A percentile compares a stretch with the other conserved stretches of the same genome.
These are phyloP conservation scores for Brachypterus glaber DNA, from an alignment of 2,888 invertebrate genomes.

Conservation along the genomic window DNA sequence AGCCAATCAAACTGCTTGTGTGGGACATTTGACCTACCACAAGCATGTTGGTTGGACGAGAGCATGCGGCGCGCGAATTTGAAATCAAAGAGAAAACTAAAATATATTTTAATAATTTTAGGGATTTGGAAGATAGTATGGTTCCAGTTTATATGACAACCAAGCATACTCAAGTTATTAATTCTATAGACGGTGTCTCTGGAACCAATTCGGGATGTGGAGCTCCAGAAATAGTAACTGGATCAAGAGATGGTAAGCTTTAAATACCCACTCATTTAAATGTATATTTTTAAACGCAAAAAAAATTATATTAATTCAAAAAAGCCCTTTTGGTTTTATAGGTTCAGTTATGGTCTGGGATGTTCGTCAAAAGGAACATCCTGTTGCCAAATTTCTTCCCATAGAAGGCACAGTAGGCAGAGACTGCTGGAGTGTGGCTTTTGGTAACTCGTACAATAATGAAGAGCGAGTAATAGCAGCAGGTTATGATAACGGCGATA, in stretches of 20 bases:
- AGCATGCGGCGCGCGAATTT: too few species aligned
- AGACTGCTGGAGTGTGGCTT: conserved; percentile 91
- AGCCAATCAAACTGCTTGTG: too few species aligned
- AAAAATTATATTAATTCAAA: too few species aligned
- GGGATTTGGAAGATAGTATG: conserved; percentile 69
- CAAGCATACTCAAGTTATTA: conserved; percentile 78
- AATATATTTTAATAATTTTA: too few species aligned
- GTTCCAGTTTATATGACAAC: conserved; percentile 68
- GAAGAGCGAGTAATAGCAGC: conserved; percentile 79
- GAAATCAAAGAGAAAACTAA: too few species aligned
- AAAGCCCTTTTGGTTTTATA: conserved; percentile 35
- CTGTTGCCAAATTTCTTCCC: conserved; percentile 85
- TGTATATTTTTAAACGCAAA: not conserved
- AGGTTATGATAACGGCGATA: conserved; percentile 93
- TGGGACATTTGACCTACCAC: too few species aligned
- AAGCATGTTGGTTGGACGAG: too few species aligned
- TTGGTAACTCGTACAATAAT: conserved; percentile 83
- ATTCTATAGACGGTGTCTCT: conserved; percentile 84
- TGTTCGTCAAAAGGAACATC: conserved; percentile 75
- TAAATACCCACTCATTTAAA: not conserved
- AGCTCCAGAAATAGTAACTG: conserved; percentile 91
- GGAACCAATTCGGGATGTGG: conserved; percentile 75
- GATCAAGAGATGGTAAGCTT: conserved; percentile 74
- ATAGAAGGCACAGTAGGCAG: conserved; percentile 57
- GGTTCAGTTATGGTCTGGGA: conserved; percentile 93